Evolutionary conservation across 2,888 invertebrate species (phyloP), one percentile per base, ranked within the genome.

Genomic region (Drosophila picticornis): DNA sequence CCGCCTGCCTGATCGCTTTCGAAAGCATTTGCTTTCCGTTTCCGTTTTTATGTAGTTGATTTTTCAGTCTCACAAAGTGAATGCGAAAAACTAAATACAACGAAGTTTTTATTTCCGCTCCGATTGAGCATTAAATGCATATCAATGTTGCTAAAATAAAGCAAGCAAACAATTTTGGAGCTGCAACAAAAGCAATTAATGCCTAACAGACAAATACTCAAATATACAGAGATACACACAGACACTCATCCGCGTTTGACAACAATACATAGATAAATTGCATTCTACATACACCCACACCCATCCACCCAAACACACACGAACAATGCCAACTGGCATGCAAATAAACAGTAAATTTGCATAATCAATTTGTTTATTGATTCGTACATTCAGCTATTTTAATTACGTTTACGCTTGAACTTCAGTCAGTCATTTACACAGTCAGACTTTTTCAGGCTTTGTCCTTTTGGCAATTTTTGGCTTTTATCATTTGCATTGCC

Each of bases 311-410:
- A 65, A 22, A 34, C 59, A 53, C 1, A 61, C 43, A 56, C 13
- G 58, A 57, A 74, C 69, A 81, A 70, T 69, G 64, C 67, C 76
- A 87, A 68, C 61, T 73, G 69, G 57, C 76, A 83, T 73, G 76
- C 84, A 84, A 86, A 89, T 84, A 84, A 86, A 89, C 75, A 74
- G 75, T 82, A 82, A 87, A 87, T 88, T 86, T 86, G 85, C 88
- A 86, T 86, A 86, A 86, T 88, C 85, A 89, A 88, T 86, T 89
- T 89, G 86, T 83, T 90, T 86, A 81, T 87, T 90, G 83, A 88
- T 84, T 84, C 85, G 88, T 75, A 78, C 77, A 82, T 76, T 88
- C 73, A 82, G 77, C 83, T 80, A 81, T 87, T 89, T 86, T 89
- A 86, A 86, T 87, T 89, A 81, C 87, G 81, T 75, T 83, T 80